Conservation (phyloP, 2,113 vertebrate species). For the Asarcornis scutulata region DNA sequence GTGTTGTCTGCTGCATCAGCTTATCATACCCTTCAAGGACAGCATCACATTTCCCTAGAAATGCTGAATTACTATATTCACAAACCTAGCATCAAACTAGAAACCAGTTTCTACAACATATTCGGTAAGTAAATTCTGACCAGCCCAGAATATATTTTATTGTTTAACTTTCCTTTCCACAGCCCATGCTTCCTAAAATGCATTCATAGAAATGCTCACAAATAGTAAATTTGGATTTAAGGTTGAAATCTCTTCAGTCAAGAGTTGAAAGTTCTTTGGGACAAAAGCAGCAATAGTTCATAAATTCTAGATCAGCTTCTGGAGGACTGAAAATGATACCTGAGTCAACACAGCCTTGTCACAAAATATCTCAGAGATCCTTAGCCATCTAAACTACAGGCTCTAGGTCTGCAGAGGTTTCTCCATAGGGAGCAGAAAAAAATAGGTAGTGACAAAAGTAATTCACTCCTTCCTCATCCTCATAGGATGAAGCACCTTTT, state of each 20-base stretch:
- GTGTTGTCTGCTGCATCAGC: rapidly evolving
- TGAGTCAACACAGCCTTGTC: not conserved
- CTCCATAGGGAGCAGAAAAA: not conserved
- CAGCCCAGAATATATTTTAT: not conserved
- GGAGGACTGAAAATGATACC: not conserved
- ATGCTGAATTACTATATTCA: not conserved
- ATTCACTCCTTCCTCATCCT: not conserved
- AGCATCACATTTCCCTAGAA: not conserved
- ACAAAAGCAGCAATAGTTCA: not conserved
- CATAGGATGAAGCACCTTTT: not conserved
- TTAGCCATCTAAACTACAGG: not conserved
- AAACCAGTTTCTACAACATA: not conserved
- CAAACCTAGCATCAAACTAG: not conserved
- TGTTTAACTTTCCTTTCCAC: not conserved
- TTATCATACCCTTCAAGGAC: not conserved
- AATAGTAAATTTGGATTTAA: not conserved
- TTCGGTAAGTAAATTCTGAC: too few relatives aligned
- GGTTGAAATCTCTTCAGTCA: not conserved
- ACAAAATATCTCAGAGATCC: not conserved
- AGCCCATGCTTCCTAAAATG: not conserved
- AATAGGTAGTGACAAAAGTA: not conserved
- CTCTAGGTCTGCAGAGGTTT: not conserved
- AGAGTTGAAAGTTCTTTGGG: not conserved
- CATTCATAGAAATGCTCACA: not conserved
- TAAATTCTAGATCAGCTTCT: not conserved